Percentiles rank a stretch among this genome's conserved stretches.
Conservation (phyloP, 1,140 invertebrate species). For the Meloidogyne exigua region DNA sequence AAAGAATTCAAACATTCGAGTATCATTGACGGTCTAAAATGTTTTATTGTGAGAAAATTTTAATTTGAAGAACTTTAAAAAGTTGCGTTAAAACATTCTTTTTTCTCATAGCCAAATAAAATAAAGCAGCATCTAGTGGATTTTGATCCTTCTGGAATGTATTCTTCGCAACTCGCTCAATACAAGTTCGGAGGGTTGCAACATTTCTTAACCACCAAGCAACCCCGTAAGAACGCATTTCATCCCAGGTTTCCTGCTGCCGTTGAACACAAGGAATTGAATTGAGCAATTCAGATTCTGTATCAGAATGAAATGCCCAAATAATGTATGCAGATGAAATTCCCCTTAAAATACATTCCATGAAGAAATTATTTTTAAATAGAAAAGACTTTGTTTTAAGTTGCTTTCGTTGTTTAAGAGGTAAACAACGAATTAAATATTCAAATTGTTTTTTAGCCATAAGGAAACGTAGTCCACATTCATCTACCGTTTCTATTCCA, state of each 20-base stretch:
- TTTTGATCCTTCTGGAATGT: conserved; percentile 72
- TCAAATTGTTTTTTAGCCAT: conserved; percentile 96
- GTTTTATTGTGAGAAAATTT: conserved; percentile 52
- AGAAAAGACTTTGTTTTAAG: conserved; percentile 38
- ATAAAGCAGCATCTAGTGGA: conserved; percentile 92
- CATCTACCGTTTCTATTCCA: conserved; percentile 78
- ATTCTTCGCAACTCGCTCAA: conserved; percentile 75
- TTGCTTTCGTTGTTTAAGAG: conserved; percentile 75
- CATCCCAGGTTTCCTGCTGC: conserved; percentile 78
- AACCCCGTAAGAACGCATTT: conserved; percentile 83
- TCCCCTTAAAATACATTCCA: conserved; percentile 67
- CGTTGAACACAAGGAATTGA: conserved; percentile 75
- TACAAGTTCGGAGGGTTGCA: conserved; percentile 76
- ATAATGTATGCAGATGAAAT: conserved; percentile 88
- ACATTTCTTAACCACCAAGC: conserved; percentile 95
- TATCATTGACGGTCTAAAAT: conserved; percentile 73
- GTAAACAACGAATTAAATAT: conserved; percentile 86
- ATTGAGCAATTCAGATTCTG: conserved; percentile 87
- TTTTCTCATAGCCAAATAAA: conserved; percentile 97
- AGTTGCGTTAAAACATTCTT: conserved; percentile 93
- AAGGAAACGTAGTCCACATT: conserved; percentile 91
- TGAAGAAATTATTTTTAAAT: neutral
- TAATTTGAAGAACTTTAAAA: conserved; percentile 72
- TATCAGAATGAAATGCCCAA: conserved; percentile 98
- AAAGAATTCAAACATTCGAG: conserved; percentile 91